Conservation (phyloP, 2,113 vertebrate genomes). For the Aegotheles bennettii region DNA sequence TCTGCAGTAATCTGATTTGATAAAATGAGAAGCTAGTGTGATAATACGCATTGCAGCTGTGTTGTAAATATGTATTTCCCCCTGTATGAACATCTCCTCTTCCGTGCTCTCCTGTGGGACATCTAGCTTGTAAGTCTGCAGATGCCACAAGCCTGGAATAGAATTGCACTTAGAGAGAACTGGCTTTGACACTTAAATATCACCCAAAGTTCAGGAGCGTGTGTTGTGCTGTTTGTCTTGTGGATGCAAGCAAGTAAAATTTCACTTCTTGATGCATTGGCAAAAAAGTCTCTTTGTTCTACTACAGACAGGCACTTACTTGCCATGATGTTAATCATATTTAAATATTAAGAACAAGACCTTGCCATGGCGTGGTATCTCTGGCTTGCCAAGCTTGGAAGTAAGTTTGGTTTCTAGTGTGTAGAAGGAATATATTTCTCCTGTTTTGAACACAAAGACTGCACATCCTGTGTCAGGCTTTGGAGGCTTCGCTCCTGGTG, state of each 20-base stretch:
- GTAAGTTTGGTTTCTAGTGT: background rate
- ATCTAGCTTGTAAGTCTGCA: background rate
- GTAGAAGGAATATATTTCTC: background rate
- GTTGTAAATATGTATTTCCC: background rate
- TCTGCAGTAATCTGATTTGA: conserved; percentile 7
- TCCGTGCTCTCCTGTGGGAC: background rate
- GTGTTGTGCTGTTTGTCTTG: background rate
- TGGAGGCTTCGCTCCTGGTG: background rate
- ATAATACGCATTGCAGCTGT: conserved; percentile 30
- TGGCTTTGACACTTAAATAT: background rate
- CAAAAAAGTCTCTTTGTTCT: background rate
- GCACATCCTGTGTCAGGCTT: fast-evolving
- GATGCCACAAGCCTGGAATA: background rate
- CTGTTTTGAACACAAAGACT: background rate
- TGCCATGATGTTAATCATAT: background rate
- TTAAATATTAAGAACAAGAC: background rate
- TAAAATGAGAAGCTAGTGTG: background rate
- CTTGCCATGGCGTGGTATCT: background rate
- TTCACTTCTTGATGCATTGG: background rate
- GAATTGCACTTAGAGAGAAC: background rate
- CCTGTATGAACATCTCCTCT: background rate
- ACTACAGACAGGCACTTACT: background rate
- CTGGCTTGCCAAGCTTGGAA: background rate
- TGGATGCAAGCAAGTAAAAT: background rate
- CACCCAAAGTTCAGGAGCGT: background rate